Conservation (phyloP, 2,797 vertebrate species). For the Acomys russatus region DNA sequence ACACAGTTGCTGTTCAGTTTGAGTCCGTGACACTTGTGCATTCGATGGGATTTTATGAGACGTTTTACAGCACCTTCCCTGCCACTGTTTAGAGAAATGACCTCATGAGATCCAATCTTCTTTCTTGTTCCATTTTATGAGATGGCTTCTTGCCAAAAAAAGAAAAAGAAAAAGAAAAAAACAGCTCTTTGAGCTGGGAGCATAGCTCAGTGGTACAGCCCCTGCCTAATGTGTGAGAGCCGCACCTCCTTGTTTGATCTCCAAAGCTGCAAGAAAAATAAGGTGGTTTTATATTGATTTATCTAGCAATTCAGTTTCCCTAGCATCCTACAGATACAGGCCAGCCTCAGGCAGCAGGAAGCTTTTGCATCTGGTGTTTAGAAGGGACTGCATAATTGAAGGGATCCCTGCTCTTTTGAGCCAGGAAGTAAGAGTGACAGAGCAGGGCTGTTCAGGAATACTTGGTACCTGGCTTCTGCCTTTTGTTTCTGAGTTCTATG, state of each 20-base stretch:
- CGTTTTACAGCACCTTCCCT: constrained; percentile 73
- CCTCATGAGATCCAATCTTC: constrained; percentile 62
- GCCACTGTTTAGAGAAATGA: constrained; percentile 74
- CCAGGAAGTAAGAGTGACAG: background rate
- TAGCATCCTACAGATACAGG: background rate
- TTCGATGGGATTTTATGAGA: constrained; percentile 78
- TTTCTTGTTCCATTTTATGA: constrained; percentile 73
- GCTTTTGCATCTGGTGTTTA: background rate
- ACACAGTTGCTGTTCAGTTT: constrained; percentile 67
- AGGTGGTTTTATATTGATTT: background rate
- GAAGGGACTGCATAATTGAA: background rate
- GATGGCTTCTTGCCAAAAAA: background rate
- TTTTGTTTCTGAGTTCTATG: background rate
- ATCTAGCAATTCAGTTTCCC: background rate
- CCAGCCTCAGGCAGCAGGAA: background rate
- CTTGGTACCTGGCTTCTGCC: background rate
- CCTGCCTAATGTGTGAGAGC: background rate
- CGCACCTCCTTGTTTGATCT: background rate
- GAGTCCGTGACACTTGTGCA: constrained; percentile 76
- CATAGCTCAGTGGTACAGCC: background rate
- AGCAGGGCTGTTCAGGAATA: background rate
- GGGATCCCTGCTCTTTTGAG: background rate
- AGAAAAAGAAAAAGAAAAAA: background rate
- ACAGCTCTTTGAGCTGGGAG: constrained; percentile 15
- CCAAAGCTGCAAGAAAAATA: background rate